Percentiles rank a stretch among this genome's conserved stretches.
Conservation (phyloP, 2,797 vertebrate species). For the Atherinosoma microstoma region DNA sequence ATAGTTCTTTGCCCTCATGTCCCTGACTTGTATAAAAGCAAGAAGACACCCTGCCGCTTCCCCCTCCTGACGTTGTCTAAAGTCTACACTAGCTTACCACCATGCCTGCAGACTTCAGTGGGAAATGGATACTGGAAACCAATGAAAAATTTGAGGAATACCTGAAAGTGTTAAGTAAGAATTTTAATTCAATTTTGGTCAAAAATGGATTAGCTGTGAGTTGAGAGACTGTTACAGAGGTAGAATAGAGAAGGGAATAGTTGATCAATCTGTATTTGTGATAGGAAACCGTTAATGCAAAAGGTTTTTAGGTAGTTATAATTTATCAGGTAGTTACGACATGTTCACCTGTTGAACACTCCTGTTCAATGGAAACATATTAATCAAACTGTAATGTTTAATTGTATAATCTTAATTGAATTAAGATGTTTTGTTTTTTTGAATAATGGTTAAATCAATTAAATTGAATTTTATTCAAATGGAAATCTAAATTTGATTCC, state of each 20-base stretch:
- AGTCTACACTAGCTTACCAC: constrained; percentile 52
- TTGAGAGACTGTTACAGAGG: neutral
- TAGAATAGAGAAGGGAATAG: neutral
- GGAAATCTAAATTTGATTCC: neutral
- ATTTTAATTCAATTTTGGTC: neutral
- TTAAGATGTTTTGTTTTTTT: neutral
- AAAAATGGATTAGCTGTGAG: neutral
- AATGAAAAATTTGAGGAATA: constrained; percentile 92
- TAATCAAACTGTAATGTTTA: neutral
- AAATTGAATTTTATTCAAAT: neutral
- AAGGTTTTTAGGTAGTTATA: neutral
- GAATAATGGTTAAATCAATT: neutral
- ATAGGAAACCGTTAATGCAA: neutral
- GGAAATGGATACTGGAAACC: constrained; percentile 90
- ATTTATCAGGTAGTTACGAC: too few relatives aligned
- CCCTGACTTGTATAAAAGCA: constrained; percentile 50
- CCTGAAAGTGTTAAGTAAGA: constrained; percentile 92
- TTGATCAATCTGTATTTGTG: too few relatives aligned
- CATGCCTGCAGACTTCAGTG: constrained; percentile 90
- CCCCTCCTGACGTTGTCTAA: constrained; percentile 37
- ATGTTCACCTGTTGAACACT: neutral
- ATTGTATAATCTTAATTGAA: neutral
- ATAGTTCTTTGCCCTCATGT: constrained; percentile 60
- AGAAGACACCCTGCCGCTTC: constrained; percentile 38
- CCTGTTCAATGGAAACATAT: too few relatives aligned